Evolutionary conservation across 2,888 invertebrate species (phyloP), one percentile per base, ranked within the genome.

Genomic region (Melanargia galathea): DNA sequence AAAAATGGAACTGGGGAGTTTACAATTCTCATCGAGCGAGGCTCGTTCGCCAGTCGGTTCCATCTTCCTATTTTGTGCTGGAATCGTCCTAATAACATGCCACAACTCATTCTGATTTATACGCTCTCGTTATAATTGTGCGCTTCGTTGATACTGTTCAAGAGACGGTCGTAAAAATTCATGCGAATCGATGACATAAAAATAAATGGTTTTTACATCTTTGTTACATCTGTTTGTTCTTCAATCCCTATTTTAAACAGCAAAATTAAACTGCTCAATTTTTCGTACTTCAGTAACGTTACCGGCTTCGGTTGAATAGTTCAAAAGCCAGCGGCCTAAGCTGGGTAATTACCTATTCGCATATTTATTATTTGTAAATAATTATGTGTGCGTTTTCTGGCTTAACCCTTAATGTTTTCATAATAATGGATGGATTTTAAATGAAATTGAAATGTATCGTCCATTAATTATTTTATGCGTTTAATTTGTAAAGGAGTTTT

Each of bases 61-160:
- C 83, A 77, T 86, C 87, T 85, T 86, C 81, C 81, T 83, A 83
- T 85, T 86, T 84, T 79, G 82, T 83, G 78, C 79, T 81, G 82
- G 82, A 84, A 84, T 84, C 84, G 84, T 86, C 86, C 87, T 92
- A 91, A 90, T 90, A 92, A 87, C 87, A 86, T 83, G 89, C 90
- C 90, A 88, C 91, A 89, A 88, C 86, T 90, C 91, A 90, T 88
- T 86, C 87, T 91, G 92, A 92, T 92, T 92, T 90, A 92, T 91
- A 82, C 85, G 81, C 79, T 84, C 91, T 90, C 90, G 87, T 90
- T 91, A 90, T 90, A 90, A 90, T 89, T 89, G 90, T 83, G 82
- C 90, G 90, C 89, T 86, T 81, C 83, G 87, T 80, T 87, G 87
- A 83, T 57, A 57, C 45, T 2, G 45, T 57, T 57, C 33, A 46